Evolutionary conservation across 2,888 invertebrate species (phyloP).

Genomic region (Autographa pulchrina): DNA sequence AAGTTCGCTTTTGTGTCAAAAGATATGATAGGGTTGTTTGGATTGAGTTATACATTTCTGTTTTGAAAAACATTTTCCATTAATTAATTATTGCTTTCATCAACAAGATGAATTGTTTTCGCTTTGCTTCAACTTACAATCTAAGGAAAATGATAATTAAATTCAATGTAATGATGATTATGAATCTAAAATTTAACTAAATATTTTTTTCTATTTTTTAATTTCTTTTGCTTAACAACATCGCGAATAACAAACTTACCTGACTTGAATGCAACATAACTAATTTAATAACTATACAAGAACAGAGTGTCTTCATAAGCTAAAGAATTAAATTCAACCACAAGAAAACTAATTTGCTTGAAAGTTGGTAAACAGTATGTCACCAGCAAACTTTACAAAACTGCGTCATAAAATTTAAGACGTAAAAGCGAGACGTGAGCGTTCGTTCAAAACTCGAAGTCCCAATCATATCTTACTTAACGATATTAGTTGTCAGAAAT

Average conservation of each 20-base stretch:
- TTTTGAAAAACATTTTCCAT: not conserved
- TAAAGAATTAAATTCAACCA: not conserved
- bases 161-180: too few relatives aligned
- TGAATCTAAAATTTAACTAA: too few relatives aligned
- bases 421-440: slow-evolving; percentile 7
- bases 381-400: slow-evolving; percentile 29
- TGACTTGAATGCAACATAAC: not conserved
- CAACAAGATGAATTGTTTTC: too few relatives aligned
- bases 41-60: slow-evolving; percentile 15
- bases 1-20: not conserved
- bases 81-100: too few relatives aligned
- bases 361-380: slow-evolving; percentile 25
- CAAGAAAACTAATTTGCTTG: slow-evolving; percentile 21
- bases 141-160: too few relatives aligned
- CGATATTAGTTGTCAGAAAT: slow-evolving; percentile 47
- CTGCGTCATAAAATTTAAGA: slow-evolving; percentile 32
- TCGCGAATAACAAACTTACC: too few relatives aligned
- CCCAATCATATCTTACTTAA: slow-evolving; percentile 44
- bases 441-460: slow-evolving; percentile 22
- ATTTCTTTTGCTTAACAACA: too few relatives aligned
- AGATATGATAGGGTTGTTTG: slow-evolving; percentile 4
- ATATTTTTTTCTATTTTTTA: too few relatives aligned
- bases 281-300: not conserved
- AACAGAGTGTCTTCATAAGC: not conserved
- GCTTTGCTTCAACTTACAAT: too few relatives aligned